phyloP scores from a whole-genome alignment of 2,113 vertebrate genomes.

The Oreochromis spilurus region DNA sequence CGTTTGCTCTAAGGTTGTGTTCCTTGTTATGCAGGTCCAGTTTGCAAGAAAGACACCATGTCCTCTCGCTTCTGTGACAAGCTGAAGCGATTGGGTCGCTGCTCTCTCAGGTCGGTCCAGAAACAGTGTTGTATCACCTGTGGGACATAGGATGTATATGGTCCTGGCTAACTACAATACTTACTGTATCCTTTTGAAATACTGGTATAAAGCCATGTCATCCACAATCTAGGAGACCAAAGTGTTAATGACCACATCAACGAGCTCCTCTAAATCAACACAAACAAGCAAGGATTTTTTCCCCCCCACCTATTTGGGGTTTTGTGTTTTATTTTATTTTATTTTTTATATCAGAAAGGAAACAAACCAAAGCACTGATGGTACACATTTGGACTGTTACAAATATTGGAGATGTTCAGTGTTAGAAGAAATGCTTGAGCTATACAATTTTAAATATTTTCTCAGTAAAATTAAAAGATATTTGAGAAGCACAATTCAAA shows the following conservation, averaged over 20 bases:
- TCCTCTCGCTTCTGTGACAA: constrained; percentile 85
- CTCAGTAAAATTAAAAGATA: background rate
- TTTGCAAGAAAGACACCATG: constrained; percentile 85
- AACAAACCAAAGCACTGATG: background rate
- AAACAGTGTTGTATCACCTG: constrained; percentile 88
- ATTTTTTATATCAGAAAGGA: background rate
- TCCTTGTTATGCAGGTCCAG: constrained; percentile 52
- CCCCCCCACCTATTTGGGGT: background rate
- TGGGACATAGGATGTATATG: background rate
- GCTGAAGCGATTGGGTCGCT: constrained; percentile 83
- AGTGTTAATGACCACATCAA: background rate
- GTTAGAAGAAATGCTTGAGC: background rate
- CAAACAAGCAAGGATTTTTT: background rate
- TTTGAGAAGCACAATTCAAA: background rate
- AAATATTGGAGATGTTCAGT: background rate
- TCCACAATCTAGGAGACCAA: background rate
- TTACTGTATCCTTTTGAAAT: background rate
- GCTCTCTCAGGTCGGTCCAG: constrained; percentile 76
- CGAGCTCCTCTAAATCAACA: background rate
- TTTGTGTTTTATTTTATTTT: background rate
- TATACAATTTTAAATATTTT: background rate
- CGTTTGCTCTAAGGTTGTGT: background rate
- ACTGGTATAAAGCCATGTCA: background rate
- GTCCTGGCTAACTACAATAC: background rate
- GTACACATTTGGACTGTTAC: background rate